Conservation (phyloP, 2,888 invertebrate genomes). For the Cosmopolites sordidus region DNA sequence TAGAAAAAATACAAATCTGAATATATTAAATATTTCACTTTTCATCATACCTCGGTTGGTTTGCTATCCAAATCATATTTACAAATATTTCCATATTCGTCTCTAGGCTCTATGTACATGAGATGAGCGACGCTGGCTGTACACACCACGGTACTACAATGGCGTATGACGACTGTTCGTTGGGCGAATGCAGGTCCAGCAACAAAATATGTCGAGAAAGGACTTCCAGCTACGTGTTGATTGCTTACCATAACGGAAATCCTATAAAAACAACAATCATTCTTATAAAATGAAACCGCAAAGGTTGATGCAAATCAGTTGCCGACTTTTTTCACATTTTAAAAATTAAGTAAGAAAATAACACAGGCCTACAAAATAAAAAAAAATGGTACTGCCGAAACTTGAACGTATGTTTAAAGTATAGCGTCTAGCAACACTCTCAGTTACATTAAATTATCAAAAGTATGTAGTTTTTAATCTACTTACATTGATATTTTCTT, state of each 20-base stretch:
- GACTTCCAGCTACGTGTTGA: conserved; percentile 79
- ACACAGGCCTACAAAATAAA: no score
- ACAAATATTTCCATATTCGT: conserved; percentile 86
- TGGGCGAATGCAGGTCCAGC: conserved; percentile 81
- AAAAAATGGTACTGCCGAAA: no score
- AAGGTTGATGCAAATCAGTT: no score
- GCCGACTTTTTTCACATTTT: no score
- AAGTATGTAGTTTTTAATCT: no score
- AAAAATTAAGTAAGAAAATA: no score
- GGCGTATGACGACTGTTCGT: conserved; percentile 71
- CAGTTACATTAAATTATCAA: no score
- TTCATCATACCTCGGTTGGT: conserved; percentile 48
- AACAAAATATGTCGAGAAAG: conserved; percentile 76
- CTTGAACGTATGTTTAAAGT: no score
- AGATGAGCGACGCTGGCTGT: conserved; percentile 71
- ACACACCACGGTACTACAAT: conserved; percentile 77
- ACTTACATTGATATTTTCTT: no score
- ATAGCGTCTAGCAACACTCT: no score
- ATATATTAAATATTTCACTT: background rate
- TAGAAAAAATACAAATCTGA: no score
- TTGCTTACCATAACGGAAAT: conserved; percentile 80
- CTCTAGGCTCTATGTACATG: conserved; percentile 84
- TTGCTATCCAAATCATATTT: conserved; percentile 57
- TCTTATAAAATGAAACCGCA: no score
- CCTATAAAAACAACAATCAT: conserved; percentile 39